phyloP scores from a whole-genome alignment of 2,888 invertebrate species.

The Baccha elongata region DNA sequence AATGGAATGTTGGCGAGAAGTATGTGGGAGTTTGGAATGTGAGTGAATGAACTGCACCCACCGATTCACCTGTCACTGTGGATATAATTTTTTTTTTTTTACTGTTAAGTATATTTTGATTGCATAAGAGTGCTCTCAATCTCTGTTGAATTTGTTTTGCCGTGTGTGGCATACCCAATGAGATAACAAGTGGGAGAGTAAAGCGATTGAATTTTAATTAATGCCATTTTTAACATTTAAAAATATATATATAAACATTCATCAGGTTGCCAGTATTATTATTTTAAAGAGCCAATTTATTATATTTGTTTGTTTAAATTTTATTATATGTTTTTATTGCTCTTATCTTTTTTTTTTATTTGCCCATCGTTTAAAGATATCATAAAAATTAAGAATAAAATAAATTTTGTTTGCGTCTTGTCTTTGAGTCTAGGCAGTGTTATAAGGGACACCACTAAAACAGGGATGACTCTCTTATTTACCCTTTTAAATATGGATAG shows the following conservation, averaged over 20 bases:
- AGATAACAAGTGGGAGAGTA: background rate
- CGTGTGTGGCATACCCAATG: background rate
- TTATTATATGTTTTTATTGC: too few relatives aligned
- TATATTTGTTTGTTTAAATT: too few relatives aligned
- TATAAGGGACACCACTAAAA: too few relatives aligned
- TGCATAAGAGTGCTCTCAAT: conserved; percentile 25
- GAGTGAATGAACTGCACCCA: background rate
- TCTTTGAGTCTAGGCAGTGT: too few relatives aligned
- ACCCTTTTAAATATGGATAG: too few relatives aligned
- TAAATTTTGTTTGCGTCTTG: too few relatives aligned
- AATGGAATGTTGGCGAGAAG: background rate
- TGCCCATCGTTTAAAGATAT: too few relatives aligned
- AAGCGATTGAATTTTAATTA: conserved; percentile 63
- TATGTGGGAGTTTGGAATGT: background rate
- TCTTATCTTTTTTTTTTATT: too few relatives aligned
- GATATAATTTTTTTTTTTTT: conserved; percentile 66
- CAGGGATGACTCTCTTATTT: too few relatives aligned
- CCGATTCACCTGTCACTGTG: conserved; percentile 63
- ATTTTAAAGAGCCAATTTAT: too few relatives aligned
- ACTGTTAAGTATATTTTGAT: conserved; percentile 67
- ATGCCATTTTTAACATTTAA: conserved; percentile 55
- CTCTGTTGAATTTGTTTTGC: background rate
- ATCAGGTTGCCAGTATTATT: conserved; percentile 24
- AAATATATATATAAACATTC: conserved; percentile 25
- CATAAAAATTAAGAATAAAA: too few relatives aligned